phyloP scores from a whole-genome alignment of 2,113 vertebrate species.

The Sciurus niger region DNA sequence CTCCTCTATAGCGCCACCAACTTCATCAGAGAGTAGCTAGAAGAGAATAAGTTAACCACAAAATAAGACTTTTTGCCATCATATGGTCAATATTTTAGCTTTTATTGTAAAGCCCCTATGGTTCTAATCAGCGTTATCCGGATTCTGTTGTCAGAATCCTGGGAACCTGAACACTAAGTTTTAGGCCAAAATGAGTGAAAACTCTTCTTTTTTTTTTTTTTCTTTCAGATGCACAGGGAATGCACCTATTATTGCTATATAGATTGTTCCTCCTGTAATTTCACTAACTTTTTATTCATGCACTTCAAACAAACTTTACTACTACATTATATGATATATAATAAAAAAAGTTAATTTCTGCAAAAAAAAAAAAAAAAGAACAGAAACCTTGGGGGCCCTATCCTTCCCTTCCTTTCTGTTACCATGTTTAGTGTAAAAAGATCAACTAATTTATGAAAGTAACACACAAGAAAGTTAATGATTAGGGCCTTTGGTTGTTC shows the following conservation, averaged over 20 bases:
- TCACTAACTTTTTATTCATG: slow-evolving; percentile 98
- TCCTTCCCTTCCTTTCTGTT: background rate
- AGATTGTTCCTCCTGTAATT: slow-evolving; percentile 90
- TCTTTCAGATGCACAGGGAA: no score
- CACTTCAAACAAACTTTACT: slow-evolving; percentile 95
- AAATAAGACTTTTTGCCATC: slow-evolving; percentile 98
- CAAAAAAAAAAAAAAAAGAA: slow-evolving; percentile 57
- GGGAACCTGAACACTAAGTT: slow-evolving; percentile 92
- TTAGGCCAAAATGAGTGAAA: no score
- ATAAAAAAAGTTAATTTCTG: slow-evolving; percentile 88
- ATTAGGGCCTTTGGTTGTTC: background rate
- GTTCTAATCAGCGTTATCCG: no score
- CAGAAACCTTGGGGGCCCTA: background rate
- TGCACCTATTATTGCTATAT: no score
- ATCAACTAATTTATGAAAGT: background rate
- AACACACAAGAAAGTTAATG: no score
- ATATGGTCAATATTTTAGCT: slow-evolving; percentile 97
- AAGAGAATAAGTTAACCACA: slow-evolving; percentile 93
- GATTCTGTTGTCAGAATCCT: slow-evolving; percentile 28
- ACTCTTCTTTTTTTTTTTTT: no score
- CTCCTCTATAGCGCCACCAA: slow-evolving; percentile 97
- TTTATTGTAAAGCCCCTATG: no score
- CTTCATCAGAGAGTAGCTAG: slow-evolving; percentile 99
- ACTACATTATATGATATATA: no score
- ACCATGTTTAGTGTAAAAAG: background rate